Evolutionary conservation across 2,888 invertebrate species (phyloP).

Genomic region (Holacanthella duospinosa): DNA sequence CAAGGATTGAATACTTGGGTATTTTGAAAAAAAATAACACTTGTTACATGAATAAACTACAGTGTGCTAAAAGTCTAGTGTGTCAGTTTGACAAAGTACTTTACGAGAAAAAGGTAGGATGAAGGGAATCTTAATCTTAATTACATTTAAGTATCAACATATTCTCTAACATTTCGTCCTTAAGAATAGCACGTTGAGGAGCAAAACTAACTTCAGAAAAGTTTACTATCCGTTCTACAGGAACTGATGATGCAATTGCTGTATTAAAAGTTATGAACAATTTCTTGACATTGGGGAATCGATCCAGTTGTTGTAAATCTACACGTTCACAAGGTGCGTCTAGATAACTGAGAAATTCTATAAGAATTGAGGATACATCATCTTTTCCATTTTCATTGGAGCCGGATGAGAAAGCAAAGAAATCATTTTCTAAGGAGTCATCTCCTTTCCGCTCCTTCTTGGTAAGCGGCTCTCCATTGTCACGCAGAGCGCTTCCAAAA

Average conservation of each 20-base stretch:
- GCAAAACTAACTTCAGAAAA: not conserved
- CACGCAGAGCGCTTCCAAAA: not conserved
- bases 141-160: not conserved
- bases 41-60: too few species aligned
- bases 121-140: too few species aligned
- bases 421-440: not conserved
- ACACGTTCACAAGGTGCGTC: not conserved
- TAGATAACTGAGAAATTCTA: not conserved
- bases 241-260: not conserved
- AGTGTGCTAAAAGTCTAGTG: too few species aligned
- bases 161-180: conserved; percentile 2
- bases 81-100: too few species aligned
- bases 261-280: conserved; percentile 3
- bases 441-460: not conserved
- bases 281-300: not conserved
- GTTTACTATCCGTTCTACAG: not conserved
- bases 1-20: too few species aligned
- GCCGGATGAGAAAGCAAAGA: not conserved
- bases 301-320: not conserved
- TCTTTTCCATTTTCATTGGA: not conserved
- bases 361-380: not conserved
- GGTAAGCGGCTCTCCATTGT: not conserved
- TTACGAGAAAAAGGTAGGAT: too few species aligned
- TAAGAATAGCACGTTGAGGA: not conserved
- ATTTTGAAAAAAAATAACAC: too few species aligned